phyloP scores from a whole-genome alignment of 2,113 vertebrate genomes.

The Dasypus novemcinctus region DNA sequence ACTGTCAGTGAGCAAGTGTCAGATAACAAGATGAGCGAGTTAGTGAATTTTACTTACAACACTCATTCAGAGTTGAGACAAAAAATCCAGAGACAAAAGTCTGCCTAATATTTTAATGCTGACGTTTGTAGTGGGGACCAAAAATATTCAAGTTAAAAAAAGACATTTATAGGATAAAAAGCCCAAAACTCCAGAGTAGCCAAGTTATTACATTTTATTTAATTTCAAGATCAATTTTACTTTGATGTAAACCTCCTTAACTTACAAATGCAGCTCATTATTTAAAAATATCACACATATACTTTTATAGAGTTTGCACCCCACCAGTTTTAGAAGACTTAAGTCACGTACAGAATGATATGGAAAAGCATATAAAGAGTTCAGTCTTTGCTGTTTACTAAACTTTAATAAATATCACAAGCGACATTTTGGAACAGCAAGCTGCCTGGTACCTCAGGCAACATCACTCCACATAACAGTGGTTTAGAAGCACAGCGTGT shows the following conservation, averaged over 20 bases:
- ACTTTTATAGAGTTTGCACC: conserved; percentile 80
- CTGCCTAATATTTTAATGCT: conserved; percentile 61
- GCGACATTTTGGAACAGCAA: neutral
- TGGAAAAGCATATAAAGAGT: neutral
- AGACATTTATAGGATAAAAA: conserved; percentile 28
- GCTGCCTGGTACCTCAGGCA: neutral
- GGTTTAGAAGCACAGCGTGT: neutral
- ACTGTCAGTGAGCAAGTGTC: conserved; percentile 23
- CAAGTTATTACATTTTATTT: conserved; percentile 46
- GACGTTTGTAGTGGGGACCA: conserved; percentile 35
- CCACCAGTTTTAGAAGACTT: conserved; percentile 56
- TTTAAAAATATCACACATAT: conserved; percentile 36
- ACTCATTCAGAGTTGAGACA: neutral
- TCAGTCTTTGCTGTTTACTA: neutral
- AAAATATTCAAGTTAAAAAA: neutral
- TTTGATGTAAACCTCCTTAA: conserved; percentile 81
- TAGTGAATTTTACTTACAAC: neutral
- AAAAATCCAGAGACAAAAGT: conserved; percentile 46
- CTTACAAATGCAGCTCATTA: conserved; percentile 66
- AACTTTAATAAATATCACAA: neutral
- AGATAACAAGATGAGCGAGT: conserved; percentile 51
- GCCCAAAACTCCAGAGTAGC: conserved; percentile 53
- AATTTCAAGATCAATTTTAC: neutral
- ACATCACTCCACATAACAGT: fast-evolving
- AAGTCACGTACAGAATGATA: neutral